These are phyloP conservation scores for Fabriciana adippe DNA, from an alignment of 2,888 invertebrate genomes.

Conservation along the genomic window DNA sequence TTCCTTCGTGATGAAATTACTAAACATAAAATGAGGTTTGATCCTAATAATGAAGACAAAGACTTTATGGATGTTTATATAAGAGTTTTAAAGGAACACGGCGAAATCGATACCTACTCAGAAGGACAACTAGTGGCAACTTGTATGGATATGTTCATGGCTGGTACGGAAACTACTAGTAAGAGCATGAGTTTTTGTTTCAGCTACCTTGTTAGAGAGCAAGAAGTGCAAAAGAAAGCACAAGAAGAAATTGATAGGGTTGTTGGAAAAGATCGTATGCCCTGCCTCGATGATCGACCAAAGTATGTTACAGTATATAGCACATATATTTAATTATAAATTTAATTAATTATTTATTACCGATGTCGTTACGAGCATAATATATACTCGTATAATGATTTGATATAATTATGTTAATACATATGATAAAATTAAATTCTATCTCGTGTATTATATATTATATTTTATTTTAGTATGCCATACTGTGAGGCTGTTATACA, in stretches of 20 bases:
- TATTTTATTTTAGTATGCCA: constrained; percentile 84
- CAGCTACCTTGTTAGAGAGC: constrained; percentile 87
- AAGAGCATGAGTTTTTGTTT: constrained; percentile 90
- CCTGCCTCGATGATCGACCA: constrained; percentile 86
- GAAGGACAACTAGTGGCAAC: constrained; percentile 90
- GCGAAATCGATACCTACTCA: constrained; percentile 81
- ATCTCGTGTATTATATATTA: constrained; percentile 8
- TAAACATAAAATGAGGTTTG: constrained; percentile 85
- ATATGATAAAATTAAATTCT: neutral
- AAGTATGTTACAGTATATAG: constrained; percentile 78
- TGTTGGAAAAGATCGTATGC: constrained; percentile 86
- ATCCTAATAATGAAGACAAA: constrained; percentile 83
- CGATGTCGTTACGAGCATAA: neutral
- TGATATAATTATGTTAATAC: too few relatives aligned
- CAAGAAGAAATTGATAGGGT: constrained; percentile 90
- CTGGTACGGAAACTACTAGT: constrained; percentile 92
- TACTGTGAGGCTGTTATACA: constrained; percentile 90
- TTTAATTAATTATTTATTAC: neutral
- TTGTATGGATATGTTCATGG: constrained; percentile 93
- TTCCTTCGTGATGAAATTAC: constrained; percentile 88
- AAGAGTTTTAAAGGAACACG: constrained; percentile 83
- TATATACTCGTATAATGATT: too few relatives aligned
- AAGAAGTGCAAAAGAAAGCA: constrained; percentile 87
- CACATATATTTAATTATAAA: too few relatives aligned
- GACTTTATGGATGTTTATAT: constrained; percentile 93